Percentiles rank a stretch among this genome's conserved stretches.
Evolutionary conservation across 1,140 invertebrate genomes (phyloP).

Genomic region (Anadara kagoshimensis): DNA sequence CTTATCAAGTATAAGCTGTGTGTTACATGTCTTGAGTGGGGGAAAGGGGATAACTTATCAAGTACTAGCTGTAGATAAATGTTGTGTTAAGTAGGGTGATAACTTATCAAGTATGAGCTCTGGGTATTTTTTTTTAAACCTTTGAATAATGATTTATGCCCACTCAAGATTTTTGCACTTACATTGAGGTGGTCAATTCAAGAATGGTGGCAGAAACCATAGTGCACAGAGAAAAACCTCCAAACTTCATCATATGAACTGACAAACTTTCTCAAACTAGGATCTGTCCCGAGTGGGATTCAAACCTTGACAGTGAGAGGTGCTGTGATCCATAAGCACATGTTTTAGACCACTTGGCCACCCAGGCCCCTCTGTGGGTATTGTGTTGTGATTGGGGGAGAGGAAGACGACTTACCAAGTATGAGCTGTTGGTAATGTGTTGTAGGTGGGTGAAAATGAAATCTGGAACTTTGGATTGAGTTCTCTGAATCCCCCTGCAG

Average conservation of each 20-base stretch:
- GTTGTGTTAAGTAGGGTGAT: background rate
- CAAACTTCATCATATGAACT: too few relatives aligned
- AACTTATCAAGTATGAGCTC: background rate
- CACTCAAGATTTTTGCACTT: background rate
- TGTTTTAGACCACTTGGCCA: background rate
- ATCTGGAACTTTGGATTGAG: conserved; percentile 93
- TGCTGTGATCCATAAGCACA: background rate
- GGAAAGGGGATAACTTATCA: conserved; percentile 78
- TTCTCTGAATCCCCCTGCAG: conserved; percentile 90
- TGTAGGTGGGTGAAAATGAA: conserved; percentile 90
- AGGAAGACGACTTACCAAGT: conserved; percentile 82
- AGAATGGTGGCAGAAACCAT: too few relatives aligned
- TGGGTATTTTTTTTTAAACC: background rate
- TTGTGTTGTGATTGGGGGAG: background rate
- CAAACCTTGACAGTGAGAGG: background rate
- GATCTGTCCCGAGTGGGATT: too few relatives aligned
- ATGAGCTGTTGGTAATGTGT: conserved; percentile 93
- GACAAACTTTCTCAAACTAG: too few relatives aligned
- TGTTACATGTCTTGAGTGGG: background rate
- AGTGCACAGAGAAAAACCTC: too few relatives aligned
- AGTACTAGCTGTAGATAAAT: conserved; percentile 94
- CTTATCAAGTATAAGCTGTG: background rate
- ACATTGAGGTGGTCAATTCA: too few relatives aligned
- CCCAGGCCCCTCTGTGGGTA: background rate
- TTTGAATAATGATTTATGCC: background rate